Evolutionary conservation across 2,797 vertebrate species (phyloP).

Genomic region (Cephalopachus bancanus): DNA sequence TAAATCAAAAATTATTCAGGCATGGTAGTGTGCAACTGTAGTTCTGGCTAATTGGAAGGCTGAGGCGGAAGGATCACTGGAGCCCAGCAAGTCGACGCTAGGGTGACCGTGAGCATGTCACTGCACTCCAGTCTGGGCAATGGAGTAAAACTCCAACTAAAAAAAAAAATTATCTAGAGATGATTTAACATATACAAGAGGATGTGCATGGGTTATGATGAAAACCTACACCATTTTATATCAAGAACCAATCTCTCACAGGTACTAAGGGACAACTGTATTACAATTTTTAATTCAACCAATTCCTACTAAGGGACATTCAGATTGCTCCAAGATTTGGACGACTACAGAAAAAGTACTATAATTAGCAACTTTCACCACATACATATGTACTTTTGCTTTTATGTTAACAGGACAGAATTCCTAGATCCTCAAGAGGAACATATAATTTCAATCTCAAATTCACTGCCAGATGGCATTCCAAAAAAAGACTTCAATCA

Average conservation of each 20-base stretch:
- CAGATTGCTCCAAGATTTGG: neutral
- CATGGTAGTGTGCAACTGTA: no score
- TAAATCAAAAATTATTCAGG: no score
- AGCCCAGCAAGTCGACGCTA: no score
- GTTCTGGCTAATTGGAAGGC: no score
- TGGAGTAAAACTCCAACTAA: no score
- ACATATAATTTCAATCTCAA: neutral
- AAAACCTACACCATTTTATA: neutral
- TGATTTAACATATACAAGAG: neutral
- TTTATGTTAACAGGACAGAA: constrained; percentile 33
- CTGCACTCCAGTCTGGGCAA: no score
- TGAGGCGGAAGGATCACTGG: no score
- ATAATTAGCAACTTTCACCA: neutral
- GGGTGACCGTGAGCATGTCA: no score
- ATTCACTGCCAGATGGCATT: neutral
- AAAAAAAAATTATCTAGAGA: neutral
- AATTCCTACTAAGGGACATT: neutral
- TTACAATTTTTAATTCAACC: neutral
- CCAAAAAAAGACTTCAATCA: neutral
- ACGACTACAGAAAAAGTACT: neutral
- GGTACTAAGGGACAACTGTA: neutral
- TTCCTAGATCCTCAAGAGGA: neutral
- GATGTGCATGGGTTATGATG: neutral
- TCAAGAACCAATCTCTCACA: neutral
- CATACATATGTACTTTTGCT: neutral